These are phyloP conservation scores for Lasioglossum oenotherae DNA, from an alignment of 2,888 invertebrate species.

Conservation along the genomic window DNA sequence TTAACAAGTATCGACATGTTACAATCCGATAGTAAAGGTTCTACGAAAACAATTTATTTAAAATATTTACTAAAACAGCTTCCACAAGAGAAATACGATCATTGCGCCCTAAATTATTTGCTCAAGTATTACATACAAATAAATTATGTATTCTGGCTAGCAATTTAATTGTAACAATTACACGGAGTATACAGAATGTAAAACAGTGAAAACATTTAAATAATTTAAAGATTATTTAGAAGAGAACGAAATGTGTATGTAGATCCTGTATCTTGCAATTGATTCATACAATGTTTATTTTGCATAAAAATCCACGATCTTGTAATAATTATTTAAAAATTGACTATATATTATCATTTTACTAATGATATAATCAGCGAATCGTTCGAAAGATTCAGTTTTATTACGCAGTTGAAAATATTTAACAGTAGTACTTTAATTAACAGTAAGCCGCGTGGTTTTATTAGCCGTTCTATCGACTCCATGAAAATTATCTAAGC, in stretches of 20 bases:
- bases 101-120: too few species aligned
- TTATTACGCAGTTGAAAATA: neutral
- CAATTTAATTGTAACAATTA: too few species aligned
- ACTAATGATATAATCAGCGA: neutral
- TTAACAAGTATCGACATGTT: neutral
- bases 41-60: neutral
- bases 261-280: too few species aligned
- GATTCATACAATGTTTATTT: too few species aligned
- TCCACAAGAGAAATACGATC: neutral
- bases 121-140: too few species aligned
- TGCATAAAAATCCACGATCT: too few species aligned
- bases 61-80: neutral
- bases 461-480: neutral
- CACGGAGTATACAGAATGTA: neutral
- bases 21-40: neutral
- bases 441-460: neutral
- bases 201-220: neutral
- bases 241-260: too few species aligned
- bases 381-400: neutral
- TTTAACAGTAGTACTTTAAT: neutral
- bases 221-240: neutral
- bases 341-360: too few species aligned
- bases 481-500: slow-evolving; percentile 20
- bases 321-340: too few species aligned
- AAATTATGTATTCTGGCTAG: too few species aligned